Evolutionary conservation across 2,797 vertebrate genomes (phyloP).

Genomic region (Sebastes trivittatus): DNA sequence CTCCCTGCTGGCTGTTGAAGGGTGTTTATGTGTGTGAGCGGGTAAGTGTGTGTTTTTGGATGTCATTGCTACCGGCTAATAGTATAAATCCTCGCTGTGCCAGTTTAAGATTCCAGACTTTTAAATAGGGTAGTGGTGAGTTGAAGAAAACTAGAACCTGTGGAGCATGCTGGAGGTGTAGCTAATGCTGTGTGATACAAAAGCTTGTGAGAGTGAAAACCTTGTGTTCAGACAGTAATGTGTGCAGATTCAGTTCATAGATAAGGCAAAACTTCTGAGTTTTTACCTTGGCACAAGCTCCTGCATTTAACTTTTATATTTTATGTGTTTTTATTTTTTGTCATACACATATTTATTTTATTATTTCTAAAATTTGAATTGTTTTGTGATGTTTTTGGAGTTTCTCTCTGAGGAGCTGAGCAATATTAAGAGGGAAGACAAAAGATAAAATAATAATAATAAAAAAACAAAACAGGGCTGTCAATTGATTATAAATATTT

Average conservation of each 20-base stretch:
- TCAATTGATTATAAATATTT: background rate
- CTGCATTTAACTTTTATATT: background rate
- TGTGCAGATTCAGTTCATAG: background rate
- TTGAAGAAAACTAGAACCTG: slow-evolving; percentile 27
- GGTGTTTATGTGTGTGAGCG: slow-evolving; percentile 74
- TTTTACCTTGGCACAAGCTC: background rate
- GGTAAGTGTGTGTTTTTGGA: slow-evolving; percentile 72
- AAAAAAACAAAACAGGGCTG: background rate
- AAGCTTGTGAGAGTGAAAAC: background rate
- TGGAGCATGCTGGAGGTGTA: slow-evolving; percentile 5
- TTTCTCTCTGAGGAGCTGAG: background rate
- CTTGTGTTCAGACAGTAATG: background rate
- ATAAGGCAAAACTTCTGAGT: too few species aligned
- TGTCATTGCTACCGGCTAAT: slow-evolving; percentile 71
- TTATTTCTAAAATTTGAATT: background rate
- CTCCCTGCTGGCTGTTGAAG: slow-evolving; percentile 77
- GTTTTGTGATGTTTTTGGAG: background rate
- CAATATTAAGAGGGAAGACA: background rate
- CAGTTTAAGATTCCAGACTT: slow-evolving; percentile 61
- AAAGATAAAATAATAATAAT: background rate
- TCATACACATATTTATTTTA: background rate
- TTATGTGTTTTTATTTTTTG: background rate
- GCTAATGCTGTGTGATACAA: background rate
- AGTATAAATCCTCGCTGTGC: slow-evolving; percentile 69
- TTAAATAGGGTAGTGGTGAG: slow-evolving; percentile 27